Percentiles rank a stretch among this genome's conserved stretches.
These are phyloP conservation scores for Cistogaster globosa DNA, from an alignment of 2,888 invertebrate species.

Conservation along the genomic window DNA sequence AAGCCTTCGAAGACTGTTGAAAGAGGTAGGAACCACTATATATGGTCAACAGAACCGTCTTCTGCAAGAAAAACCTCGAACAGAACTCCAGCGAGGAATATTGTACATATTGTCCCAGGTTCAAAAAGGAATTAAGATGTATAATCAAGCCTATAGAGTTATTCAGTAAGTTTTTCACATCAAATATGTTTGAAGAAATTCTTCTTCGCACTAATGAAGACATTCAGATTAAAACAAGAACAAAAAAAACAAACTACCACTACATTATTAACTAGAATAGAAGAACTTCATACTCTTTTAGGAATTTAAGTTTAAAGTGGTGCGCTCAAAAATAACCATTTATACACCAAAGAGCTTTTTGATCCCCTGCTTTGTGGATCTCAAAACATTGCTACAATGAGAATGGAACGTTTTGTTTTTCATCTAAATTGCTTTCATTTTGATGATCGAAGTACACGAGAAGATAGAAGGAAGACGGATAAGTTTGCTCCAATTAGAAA, in stretches of 20 bases:
- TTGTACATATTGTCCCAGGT: conserved; percentile 25
- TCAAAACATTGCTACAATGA: conserved; percentile 52
- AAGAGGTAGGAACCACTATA: conserved; percentile 6
- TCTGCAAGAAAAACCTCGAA: conserved; percentile 29
- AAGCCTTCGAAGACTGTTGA: conserved; percentile 13
- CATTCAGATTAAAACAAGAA: conserved; percentile 46
- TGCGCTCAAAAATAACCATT: conserved; percentile 28
- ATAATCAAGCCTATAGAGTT: conserved; percentile 23
- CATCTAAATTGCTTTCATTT: conserved; percentile 48
- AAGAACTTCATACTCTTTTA: conserved; percentile 61
- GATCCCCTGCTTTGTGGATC: conserved; percentile 55
- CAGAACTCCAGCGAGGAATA: conserved; percentile 33
- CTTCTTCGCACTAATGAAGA: conserved; percentile 58
- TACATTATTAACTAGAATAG: conserved; percentile 52
- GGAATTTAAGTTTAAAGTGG: conserved; percentile 52
- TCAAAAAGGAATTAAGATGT: conserved; percentile 10
- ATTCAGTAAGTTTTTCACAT: conserved; percentile 53
- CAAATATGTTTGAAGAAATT: conserved; percentile 40
- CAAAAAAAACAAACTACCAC: conserved; percentile 57
- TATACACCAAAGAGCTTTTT: conserved; percentile 33
- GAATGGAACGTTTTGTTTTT: conserved; percentile 54
- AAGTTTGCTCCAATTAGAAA: conserved; percentile 51
- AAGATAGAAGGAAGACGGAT: conserved; percentile 33
- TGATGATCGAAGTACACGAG: conserved; percentile 19
- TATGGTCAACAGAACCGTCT: conserved; percentile 27